Conservation (phyloP, 2,113 vertebrate species). For the Gallinago jamesoni region DNA sequence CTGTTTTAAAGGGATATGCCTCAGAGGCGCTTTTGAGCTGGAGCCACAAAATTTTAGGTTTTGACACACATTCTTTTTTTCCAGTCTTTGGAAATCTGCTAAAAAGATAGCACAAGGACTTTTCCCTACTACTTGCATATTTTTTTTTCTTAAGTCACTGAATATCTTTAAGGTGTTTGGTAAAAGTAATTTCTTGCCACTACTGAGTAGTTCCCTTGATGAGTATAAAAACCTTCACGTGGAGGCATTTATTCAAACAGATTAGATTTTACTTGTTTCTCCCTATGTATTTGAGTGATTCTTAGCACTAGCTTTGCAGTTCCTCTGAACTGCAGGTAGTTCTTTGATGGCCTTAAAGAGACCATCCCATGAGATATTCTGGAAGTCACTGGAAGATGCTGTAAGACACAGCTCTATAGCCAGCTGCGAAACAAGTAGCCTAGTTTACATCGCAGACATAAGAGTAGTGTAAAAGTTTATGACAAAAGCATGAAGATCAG, state of each 20-base stretch:
- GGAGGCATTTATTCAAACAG: background rate
- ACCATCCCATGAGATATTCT: background rate
- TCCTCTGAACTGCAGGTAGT: background rate
- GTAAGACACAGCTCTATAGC: background rate
- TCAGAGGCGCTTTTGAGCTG: background rate
- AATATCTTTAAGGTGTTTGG: background rate
- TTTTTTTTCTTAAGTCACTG: background rate
- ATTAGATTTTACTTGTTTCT: background rate
- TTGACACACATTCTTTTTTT: background rate
- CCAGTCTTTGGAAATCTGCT: background rate
- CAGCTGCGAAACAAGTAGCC: background rate
- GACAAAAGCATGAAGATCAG: background rate
- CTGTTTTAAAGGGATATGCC: background rate
- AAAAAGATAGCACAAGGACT: background rate
- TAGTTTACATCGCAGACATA: background rate
- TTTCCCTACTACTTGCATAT: background rate
- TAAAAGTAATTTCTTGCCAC: background rate
- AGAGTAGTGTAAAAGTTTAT: background rate
- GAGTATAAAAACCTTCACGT: background rate
- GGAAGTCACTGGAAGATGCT: background rate
- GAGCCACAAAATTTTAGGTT: background rate
- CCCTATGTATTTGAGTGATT: background rate
- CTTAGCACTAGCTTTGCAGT: background rate
- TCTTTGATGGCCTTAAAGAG: background rate
- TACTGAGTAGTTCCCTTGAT: background rate